Conservation (phyloP, 1,140 invertebrate genomes). For the Drosophila takahashii region DNA sequence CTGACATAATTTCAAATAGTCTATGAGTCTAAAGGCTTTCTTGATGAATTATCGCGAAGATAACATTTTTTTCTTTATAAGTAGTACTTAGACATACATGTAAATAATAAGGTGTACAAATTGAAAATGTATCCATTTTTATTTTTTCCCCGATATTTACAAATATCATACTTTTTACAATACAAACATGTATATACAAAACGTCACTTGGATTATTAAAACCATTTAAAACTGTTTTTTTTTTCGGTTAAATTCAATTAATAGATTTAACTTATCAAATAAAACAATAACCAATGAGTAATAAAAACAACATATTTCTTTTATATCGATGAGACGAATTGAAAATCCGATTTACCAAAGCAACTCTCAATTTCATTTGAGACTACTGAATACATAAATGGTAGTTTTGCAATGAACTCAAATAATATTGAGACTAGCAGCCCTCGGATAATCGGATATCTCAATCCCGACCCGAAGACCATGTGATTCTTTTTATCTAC, state of each 20-base stretch:
- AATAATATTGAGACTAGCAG: conserved; percentile 1
- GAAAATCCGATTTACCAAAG: conserved; percentile 4
- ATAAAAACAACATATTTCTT: not conserved
- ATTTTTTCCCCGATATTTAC: not conserved
- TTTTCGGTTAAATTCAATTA: no score
- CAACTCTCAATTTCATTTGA: not conserved
- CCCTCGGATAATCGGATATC: not conserved
- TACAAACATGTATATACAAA: not conserved
- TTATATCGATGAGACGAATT: not conserved
- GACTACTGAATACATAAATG: not conserved
- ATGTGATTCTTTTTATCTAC: not conserved
- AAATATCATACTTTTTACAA: not conserved
- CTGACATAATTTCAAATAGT: not conserved
- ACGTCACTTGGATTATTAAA: not conserved
- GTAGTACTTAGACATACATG: not conserved
- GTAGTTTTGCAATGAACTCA: not conserved
- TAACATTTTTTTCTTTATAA: not conserved
- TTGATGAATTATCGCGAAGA: not conserved
- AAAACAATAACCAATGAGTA: no score
- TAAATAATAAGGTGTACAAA: not conserved
- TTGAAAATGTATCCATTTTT: not conserved
- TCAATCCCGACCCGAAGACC: not conserved
- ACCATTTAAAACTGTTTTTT: no score
- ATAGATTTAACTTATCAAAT: no score
- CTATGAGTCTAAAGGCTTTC: no score